phyloP scores from a whole-genome alignment of 2,113 vertebrate genomes.

The Psettodes erumei region DNA sequence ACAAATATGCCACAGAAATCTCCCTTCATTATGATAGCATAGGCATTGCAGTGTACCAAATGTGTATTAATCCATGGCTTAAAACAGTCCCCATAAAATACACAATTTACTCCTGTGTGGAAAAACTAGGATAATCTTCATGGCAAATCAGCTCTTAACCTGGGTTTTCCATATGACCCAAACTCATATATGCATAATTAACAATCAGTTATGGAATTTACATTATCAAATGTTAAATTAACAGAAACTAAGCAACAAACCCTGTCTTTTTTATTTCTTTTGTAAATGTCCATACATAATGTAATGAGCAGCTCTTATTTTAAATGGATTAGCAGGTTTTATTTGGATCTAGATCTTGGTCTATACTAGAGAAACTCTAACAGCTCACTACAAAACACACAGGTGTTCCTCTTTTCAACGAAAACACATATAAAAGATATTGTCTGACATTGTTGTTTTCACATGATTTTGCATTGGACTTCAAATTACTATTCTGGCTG shows the following conservation, averaged over 20 bases:
- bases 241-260: background rate
- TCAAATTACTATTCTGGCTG: background rate
- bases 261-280: background rate
- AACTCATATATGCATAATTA: background rate
- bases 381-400: background rate
- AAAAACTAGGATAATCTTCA: background rate
- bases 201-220: too few species aligned
- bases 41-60: background rate
- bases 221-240: slow-evolving; percentile 8
- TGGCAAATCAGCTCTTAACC: background rate
- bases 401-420: background rate
- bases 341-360: background rate
- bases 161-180: background rate
- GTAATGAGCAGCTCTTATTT: background rate
- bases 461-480: background rate
- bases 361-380: background rate
- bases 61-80: background rate
- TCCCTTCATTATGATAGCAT: background rate
- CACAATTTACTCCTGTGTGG: background rate
- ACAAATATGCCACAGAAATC: background rate
- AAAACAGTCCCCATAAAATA: background rate
- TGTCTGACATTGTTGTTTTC: background rate
- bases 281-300: background rate
- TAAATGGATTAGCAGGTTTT: background rate
- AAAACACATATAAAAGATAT: background rate